These are phyloP conservation scores for Pterostichus madidus DNA, from an alignment of 2,888 invertebrate genomes.

Conservation along the genomic window DNA sequence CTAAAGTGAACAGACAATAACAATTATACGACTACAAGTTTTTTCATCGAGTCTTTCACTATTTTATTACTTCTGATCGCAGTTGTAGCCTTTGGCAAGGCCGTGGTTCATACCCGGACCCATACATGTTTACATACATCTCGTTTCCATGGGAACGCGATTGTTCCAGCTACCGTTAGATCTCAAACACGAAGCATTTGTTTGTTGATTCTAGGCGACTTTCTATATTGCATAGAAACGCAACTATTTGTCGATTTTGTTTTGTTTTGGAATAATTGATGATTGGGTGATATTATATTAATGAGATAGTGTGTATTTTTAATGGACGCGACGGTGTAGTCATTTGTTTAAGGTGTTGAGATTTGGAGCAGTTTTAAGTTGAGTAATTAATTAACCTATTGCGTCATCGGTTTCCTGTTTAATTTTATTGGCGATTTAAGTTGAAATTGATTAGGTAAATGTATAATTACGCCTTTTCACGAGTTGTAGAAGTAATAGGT, in stretches of 20 bases:
- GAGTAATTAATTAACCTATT: slow-evolving; percentile 19
- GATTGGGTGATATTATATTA: slow-evolving; percentile 9
- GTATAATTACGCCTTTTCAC: not conserved
- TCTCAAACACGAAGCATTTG: not conserved
- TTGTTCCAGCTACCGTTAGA: slow-evolving; percentile 36
- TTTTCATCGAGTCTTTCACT: slow-evolving; percentile 39
- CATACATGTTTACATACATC: slow-evolving; percentile 37
- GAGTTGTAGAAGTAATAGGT: not conserved
- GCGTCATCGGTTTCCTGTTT: slow-evolving; percentile 29
- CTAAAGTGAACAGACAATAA: slow-evolving; percentile 34
- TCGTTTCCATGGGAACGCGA: slow-evolving; percentile 42
- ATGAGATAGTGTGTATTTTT: slow-evolving; percentile 26
- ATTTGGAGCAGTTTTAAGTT: slow-evolving; percentile 34
- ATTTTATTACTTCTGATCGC: slow-evolving; percentile 25
- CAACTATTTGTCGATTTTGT: slow-evolving; percentile 23
- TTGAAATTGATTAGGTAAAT: slow-evolving; percentile 25
- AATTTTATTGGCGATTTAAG: slow-evolving; percentile 13
- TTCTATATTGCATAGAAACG: slow-evolving; percentile 31
- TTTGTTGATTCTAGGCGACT: not conserved
- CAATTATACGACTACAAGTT: slow-evolving; percentile 32
- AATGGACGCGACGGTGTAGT: slow-evolving; percentile 20
- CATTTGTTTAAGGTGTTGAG: slow-evolving; percentile 38
- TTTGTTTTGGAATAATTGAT: slow-evolving; percentile 7
- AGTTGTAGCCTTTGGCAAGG: slow-evolving; percentile 30
- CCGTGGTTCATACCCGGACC: slow-evolving; percentile 45